Base-by-base conservation (phyloP, 1,140 invertebrate species). In the Drosophila pandora region DNA sequence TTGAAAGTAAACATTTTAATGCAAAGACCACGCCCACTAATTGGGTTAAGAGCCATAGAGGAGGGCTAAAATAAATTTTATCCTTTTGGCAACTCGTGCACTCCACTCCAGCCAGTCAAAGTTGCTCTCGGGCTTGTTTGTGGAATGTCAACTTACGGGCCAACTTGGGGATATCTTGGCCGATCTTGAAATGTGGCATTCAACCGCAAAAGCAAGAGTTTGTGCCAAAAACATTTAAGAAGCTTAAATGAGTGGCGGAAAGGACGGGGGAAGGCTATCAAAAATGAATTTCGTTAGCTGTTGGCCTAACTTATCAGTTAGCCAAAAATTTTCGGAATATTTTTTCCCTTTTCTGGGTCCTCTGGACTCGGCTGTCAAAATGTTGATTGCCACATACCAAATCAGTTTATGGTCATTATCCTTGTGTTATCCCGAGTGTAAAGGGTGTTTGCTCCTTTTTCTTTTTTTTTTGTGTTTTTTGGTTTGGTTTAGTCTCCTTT, bases 381-480 rank as follows among this genome's bases (percentile, higher is more conserved):
- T 69, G 63, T 57, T 69, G 63, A 69, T 70, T 57, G 63, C 52
- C 67, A 70, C 67, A 70, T 70, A 70, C 89, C 88, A 75, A 61
- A 77, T 68, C 73, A 67, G 69, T 85, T 83, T 80, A 74, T 65
- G 89, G 84, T 81, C 89, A 89, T 90, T 90, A 90, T 90, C 81
- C 89, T 87, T 87, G 73, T 82, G 67, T 88, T 90, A 90, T 90
- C 87, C 88, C 89, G 76, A 73, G 37, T 64, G 71, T 74, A 53
- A 45, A 37, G 48, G 64, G 65, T 30, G 47, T 47, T 39, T 34
- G 17, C 3, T 32, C 23, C 13, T 8, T 52, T 13, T 10, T 41
- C 22, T 41, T 41, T 10, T 49, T 58, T 12, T 45, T 28, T 41
- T 50, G 32, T n/a, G 23, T 37, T 13, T 10, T 69, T 70, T 13